A percentile compares a stretch with the other conserved stretches of the same genome.
phyloP scores from a whole-genome alignment of 2,113 vertebrate genomes.

The Hippocampus comes region DNA sequence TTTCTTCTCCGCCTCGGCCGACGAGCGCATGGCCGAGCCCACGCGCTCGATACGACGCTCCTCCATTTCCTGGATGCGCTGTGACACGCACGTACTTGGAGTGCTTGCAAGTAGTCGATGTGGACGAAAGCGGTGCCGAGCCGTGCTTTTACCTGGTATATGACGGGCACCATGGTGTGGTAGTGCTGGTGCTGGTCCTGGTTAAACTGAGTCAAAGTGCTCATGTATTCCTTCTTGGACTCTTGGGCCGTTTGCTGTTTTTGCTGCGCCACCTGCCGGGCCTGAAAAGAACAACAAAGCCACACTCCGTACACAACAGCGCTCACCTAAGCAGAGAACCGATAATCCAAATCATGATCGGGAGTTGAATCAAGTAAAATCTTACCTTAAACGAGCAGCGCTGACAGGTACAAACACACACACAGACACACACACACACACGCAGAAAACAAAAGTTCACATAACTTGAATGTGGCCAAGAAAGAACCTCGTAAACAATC shows the following conservation, averaged over 20 bases:
- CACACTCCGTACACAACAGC: too few species aligned
- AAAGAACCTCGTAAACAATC: too few species aligned
- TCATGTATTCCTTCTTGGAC: constrained; percentile 87
- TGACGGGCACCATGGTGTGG: constrained; percentile 86
- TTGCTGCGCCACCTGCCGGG: constrained; percentile 85
- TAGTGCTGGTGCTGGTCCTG: constrained; percentile 90
- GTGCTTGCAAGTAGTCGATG: not conserved
- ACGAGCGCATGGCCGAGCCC: constrained; percentile 83
- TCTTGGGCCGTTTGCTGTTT: constrained; percentile 91
- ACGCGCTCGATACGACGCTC: constrained; percentile 82
- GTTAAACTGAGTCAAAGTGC: constrained; percentile 90
- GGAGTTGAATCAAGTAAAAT: not conserved
- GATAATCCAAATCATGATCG: not conserved
- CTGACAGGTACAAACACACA: constrained; percentile 32
- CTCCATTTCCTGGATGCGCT: constrained; percentile 98
- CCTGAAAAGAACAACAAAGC: constrained; percentile 64
- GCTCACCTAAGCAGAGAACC: too few species aligned
- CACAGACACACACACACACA: not conserved
- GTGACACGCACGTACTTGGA: not conserved
- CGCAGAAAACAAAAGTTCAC: not conserved
- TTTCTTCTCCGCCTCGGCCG: constrained; percentile 83
- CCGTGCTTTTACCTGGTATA: constrained; percentile 80
- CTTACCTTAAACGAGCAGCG: constrained; percentile 73
- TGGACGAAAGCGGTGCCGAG: not conserved
- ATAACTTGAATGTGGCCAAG: not conserved